phyloP scores from a whole-genome alignment of 2,797 vertebrate genomes.

The Cetoscarus ocellatus region DNA sequence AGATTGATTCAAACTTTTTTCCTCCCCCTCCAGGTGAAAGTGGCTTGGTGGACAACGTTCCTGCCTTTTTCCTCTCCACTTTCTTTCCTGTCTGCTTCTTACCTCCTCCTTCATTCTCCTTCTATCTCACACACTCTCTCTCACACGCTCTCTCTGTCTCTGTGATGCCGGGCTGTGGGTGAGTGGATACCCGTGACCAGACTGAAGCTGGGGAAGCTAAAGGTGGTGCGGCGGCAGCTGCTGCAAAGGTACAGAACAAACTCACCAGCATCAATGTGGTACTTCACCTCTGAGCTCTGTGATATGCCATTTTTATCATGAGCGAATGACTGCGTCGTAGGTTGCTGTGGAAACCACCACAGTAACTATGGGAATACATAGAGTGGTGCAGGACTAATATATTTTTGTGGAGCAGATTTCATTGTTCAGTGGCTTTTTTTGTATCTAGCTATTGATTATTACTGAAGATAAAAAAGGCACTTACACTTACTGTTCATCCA shows the following conservation, averaged over 20 bases:
- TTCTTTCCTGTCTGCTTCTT: not conserved
- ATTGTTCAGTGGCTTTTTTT: no score
- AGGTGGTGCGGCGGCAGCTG: constrained; percentile 86
- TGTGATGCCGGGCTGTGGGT: constrained; percentile 82
- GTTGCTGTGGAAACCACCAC: no score
- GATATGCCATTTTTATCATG: not conserved
- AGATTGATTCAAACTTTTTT: constrained; percentile 20
- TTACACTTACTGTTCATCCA: no score
- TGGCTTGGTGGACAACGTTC: not conserved
- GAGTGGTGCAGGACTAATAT: not conserved
- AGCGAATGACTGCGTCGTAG: not conserved
- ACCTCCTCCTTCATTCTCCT: not conserved
- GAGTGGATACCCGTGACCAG: constrained; percentile 78
- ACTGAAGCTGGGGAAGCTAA: constrained; percentile 88
- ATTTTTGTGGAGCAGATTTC: no score
- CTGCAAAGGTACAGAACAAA: constrained; percentile 80
- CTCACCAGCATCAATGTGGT: not conserved
- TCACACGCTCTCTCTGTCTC: not conserved
- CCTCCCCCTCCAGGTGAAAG: constrained; percentile 42
- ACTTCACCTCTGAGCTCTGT: not conserved
- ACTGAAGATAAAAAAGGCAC: no score
- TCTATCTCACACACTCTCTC: not conserved
- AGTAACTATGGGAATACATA: not conserved
- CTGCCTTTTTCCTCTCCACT: not conserved
- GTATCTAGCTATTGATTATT: no score